Evolutionary conservation across 2,797 vertebrate genomes (phyloP).

Genomic region (Eulemur mongoz): DNA sequence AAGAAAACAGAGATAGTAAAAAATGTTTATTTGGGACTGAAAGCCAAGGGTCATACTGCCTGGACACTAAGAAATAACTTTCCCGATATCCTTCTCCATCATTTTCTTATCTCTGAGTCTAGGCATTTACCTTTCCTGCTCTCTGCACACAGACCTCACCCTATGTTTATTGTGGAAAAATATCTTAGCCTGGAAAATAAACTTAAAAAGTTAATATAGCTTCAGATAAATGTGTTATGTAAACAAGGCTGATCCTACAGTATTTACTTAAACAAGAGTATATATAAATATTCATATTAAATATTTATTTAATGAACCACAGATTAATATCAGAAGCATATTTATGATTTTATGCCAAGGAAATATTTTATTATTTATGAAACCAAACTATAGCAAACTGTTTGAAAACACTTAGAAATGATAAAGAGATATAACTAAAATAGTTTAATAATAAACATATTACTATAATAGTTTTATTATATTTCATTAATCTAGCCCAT

Average conservation of each 20-base stretch:
- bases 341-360: background rate
- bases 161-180: background rate
- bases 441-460: constrained; percentile 25
- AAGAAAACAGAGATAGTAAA: background rate
- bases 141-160: background rate
- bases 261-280: constrained; percentile 7
- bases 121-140: background rate
- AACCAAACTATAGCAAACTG: background rate
- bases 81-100: background rate
- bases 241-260: background rate
- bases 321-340: background rate
- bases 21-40: background rate
- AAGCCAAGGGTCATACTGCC: background rate
- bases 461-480: constrained; percentile 6
- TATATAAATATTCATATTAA: constrained; percentile 3
- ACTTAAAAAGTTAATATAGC: background rate
- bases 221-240: background rate
- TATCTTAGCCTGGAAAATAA: background rate
- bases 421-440: background rate
- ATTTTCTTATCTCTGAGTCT: background rate
- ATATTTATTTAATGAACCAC: background rate
- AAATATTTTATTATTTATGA: constrained; percentile 34
- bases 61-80: background rate
- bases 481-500: background rate
- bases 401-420: constrained; percentile 1